phyloP scores from a whole-genome alignment of 2,797 vertebrate genomes.

The Balearica regulorum region DNA sequence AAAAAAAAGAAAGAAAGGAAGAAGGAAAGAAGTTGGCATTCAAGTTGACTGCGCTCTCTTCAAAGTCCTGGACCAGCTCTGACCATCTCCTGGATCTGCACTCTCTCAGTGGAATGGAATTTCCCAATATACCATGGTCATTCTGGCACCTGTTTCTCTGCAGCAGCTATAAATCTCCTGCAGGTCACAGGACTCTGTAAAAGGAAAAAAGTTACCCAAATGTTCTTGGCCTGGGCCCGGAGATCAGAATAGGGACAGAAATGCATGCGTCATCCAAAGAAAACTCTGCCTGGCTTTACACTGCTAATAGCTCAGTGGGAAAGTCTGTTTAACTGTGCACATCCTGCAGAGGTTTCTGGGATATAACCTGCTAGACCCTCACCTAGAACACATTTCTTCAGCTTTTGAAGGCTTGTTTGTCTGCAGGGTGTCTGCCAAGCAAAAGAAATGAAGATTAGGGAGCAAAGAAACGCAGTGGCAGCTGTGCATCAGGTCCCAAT shows the following conservation, averaged over 20 bases:
- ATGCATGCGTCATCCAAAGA: slow-evolving; percentile 33
- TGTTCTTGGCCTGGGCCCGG: not conserved
- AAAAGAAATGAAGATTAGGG: slow-evolving; percentile 62
- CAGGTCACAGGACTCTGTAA: not conserved
- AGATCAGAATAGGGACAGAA: slow-evolving; percentile 30
- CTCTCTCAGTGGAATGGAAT: slow-evolving; percentile 34
- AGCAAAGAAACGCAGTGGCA: slow-evolving; percentile 61
- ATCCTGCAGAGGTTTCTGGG: slow-evolving; percentile 45
- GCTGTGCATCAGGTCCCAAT: slow-evolving; percentile 65
- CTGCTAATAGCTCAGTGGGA: slow-evolving; percentile 37
- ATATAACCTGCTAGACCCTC: slow-evolving; percentile 54
- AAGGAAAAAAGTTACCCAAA: not conserved
- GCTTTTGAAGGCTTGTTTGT: slow-evolving; percentile 36
- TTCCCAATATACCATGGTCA: slow-evolving; percentile 2
- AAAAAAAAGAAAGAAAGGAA: too few species aligned
- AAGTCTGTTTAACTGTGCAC: not conserved
- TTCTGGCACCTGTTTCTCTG: slow-evolving; percentile 32
- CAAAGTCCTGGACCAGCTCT: slow-evolving; percentile 1
- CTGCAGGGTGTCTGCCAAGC: slow-evolving; percentile 54
- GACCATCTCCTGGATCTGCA: not conserved
- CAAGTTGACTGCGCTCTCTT: not conserved
- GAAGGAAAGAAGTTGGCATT: not conserved
- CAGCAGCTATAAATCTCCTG: slow-evolving; percentile 40
- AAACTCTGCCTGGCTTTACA: slow-evolving; percentile 40
- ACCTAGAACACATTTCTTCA: slow-evolving; percentile 45